These are phyloP conservation scores for Poecilus cupreus DNA, from an alignment of 2,888 invertebrate species.

Conservation along the genomic window DNA sequence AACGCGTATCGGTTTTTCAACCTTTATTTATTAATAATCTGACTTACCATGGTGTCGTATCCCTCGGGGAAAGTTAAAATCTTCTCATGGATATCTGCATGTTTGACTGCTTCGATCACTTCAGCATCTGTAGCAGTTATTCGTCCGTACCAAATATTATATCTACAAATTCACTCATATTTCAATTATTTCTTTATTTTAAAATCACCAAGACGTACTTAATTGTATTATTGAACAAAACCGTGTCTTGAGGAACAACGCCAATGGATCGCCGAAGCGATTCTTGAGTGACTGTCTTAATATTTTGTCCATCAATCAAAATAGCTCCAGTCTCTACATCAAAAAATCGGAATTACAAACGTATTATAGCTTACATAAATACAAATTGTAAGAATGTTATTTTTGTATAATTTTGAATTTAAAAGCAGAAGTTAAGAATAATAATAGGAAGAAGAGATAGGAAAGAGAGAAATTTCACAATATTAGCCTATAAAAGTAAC, in stretches of 20 bases:
- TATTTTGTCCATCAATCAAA: slow-evolving; percentile 91
- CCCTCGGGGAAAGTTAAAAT: slow-evolving; percentile 94
- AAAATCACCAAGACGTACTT: slow-evolving; percentile 73
- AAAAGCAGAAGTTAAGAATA: no score
- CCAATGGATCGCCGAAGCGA: slow-evolving; percentile 90
- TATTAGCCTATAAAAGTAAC: no score
- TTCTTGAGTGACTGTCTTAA: slow-evolving; percentile 88
- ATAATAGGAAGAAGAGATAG: no score
- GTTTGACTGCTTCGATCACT: slow-evolving; percentile 90
- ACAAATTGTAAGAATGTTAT: no score
- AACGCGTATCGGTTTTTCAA: background rate
- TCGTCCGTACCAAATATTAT: slow-evolving; percentile 95
- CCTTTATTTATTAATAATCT: no score
- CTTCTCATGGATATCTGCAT: slow-evolving; percentile 95
- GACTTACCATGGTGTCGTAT: slow-evolving; percentile 86
- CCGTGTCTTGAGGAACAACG: slow-evolving; percentile 98
- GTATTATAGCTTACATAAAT: slow-evolving; percentile 97
- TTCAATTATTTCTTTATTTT: background rate
- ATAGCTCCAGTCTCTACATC: slow-evolving; percentile 93
- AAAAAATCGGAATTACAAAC: slow-evolving; percentile 96
- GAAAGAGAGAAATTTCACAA: no score
- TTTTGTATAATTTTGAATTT: no score
- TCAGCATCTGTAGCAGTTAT: slow-evolving; percentile 86
- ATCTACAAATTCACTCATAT: slow-evolving; percentile 73
- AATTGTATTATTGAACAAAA: slow-evolving; percentile 94